Evolutionary conservation across 1,140 invertebrate species (phyloP).

Genomic region (Halictus rubicundus): DNA sequence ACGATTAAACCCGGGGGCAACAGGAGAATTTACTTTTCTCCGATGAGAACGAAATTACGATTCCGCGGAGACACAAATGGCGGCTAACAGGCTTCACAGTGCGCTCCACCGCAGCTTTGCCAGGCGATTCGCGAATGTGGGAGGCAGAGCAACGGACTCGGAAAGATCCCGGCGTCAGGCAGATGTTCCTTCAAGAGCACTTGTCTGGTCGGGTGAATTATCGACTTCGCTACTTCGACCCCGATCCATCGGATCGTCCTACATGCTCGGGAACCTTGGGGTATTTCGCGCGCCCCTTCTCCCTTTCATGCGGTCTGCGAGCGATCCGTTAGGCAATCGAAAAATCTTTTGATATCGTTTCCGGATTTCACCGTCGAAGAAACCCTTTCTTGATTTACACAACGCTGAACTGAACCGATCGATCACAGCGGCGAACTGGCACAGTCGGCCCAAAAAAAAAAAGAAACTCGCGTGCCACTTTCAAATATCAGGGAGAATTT

Average conservation of each 20-base stretch:
- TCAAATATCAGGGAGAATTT: too few species aligned
- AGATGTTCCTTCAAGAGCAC: constrained; percentile 51
- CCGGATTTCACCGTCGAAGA: neutral
- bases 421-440: too few species aligned
- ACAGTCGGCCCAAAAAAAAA: too few species aligned
- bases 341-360: neutral
- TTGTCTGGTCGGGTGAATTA: constrained; percentile 56
- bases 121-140: constrained; percentile 22
- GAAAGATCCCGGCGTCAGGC: constrained; percentile 36
- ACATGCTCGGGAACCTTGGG: constrained; percentile 6
- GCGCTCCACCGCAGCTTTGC: constrained; percentile 21
- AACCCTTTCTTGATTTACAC: neutral
- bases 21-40: constrained; percentile 33
- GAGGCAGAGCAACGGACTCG: neutral
- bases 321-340: neutral
- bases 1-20: constrained; percentile 4
- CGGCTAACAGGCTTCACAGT: neutral
- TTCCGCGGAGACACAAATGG: neutral
- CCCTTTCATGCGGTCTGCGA: constrained; percentile 27
- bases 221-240: constrained; percentile 37
- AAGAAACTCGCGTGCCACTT: too few species aligned
- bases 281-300: constrained; percentile 15
- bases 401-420: too few species aligned
- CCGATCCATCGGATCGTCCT: constrained; percentile 28
- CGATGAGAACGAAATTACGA: constrained; percentile 21